phyloP scores from a whole-genome alignment of 2,113 vertebrate species.

The Physeter macrocephalus region DNA sequence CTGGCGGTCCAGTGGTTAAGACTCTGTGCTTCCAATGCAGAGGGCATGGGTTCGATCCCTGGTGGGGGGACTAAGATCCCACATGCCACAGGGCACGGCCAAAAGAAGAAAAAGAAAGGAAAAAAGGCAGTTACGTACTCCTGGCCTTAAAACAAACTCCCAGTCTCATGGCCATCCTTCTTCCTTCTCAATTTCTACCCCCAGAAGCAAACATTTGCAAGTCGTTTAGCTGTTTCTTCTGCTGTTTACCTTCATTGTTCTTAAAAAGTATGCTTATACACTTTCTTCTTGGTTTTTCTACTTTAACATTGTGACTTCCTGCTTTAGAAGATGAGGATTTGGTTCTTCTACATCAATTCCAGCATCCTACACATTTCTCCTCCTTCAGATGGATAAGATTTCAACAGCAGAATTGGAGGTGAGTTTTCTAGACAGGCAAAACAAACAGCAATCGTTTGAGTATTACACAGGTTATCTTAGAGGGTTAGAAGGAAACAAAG shows the following conservation, averaged over 20 bases:
- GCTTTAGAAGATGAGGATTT: neutral
- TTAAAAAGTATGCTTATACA: neutral
- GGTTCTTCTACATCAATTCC: neutral
- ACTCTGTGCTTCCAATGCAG: neutral
- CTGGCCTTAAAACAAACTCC: neutral
- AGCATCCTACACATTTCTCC: neutral
- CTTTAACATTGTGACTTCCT: neutral
- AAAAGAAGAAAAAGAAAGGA: too few species aligned
- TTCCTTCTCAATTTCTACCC: neutral
- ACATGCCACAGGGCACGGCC: too few species aligned
- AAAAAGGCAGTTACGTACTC: neutral
- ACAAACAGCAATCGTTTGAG: neutral
- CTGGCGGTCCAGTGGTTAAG: neutral
- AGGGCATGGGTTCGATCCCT: neutral
- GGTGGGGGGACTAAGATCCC: neutral
- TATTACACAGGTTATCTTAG: neutral
- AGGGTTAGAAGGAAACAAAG: neutral
- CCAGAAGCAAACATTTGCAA: neutral
- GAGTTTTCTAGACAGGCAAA: neutral
- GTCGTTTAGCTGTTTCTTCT: neutral
- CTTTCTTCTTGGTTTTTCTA: neutral
- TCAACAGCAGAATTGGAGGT: neutral
- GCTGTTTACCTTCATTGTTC: neutral
- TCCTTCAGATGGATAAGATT: neutral
- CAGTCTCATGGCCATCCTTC: rapidly evolving